Conservation (phyloP, 2,888 invertebrate genomes). For the Aplocera efformata region DNA sequence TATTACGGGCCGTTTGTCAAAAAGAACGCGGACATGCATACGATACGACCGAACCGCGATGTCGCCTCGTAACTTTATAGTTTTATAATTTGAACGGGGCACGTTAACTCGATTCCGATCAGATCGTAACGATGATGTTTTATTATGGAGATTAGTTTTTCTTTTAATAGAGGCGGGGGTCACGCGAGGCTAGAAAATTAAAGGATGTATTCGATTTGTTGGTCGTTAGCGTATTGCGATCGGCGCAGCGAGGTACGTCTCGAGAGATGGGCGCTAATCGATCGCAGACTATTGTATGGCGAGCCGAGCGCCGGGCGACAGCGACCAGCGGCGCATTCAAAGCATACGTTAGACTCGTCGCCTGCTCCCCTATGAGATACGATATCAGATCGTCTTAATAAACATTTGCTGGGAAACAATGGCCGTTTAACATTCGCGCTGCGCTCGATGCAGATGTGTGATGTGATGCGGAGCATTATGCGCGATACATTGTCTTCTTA, state of each 20-base stretch:
- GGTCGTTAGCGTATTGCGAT: constrained; percentile 54
- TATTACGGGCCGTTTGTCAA: constrained; percentile 68
- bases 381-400: constrained; percentile 78
- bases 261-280: constrained; percentile 59
- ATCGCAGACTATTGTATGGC: constrained; percentile 62
- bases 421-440: constrained; percentile 62
- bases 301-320: constrained; percentile 27
- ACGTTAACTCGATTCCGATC: constrained; percentile 75
- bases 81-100: constrained; percentile 72
- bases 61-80: constrained; percentile 71
- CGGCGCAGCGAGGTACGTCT: constrained; percentile 29
- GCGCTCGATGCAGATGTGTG: constrained; percentile 44
- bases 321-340: constrained; percentile 50
- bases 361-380: constrained; percentile 65
- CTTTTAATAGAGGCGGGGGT: constrained; percentile 67
- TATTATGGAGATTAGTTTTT: constrained; percentile 76
- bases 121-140: constrained; percentile 52
- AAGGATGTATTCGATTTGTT: constrained; percentile 55
- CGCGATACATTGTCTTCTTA: constrained; percentile 50
- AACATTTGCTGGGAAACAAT: constrained; percentile 74
- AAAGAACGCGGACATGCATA: constrained; percentile 68
- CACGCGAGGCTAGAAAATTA: constrained; percentile 68
- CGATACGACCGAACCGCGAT: constrained; percentile 53
- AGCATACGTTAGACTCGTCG: constrained; percentile 67
- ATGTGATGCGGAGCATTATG: constrained; percentile 52